Evolutionary conservation across 2,113 vertebrate genomes (phyloP), one percentile per base, ranked within the genome.

Genomic region (Cyprinodon variegatus): DNA sequence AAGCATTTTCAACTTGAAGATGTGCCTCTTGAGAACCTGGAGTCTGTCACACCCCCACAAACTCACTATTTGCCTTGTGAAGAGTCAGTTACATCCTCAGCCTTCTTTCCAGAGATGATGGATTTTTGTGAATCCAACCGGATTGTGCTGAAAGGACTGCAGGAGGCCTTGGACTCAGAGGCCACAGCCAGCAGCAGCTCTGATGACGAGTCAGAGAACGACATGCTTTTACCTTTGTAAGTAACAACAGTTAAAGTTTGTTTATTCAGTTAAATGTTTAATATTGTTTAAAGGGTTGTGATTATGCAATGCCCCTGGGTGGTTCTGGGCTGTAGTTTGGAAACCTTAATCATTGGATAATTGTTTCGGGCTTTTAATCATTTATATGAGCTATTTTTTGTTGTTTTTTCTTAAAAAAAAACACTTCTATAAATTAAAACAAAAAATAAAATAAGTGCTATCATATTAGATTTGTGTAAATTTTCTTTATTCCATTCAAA

Each of bases 111-210:
- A 67, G 95, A 96, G 84, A 84, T 97, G 70, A 79, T 85, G 70
- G 93, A 91, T 62, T 96, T 97, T 89, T 93, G 89, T 53, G 85
- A 82, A 70, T 93, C 86, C 79, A 62, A 94, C 61, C 91, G 91
- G 84, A 91, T 89, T n/a, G 81, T 96, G 72, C 90, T 98, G 75
- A 93, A 92, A 65, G 91, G 91, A 0, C 91, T 96, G 74, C 93
- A 96, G 93, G 92, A 94, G 77, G 93, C 91, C 68, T 84, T 98
- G 93, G 97, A 98, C 91, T 98, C 97, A 0, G 97, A 99, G 69
- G 96, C 94, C 76, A 98, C 97, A 0, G 96, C 93, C 65, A 96
- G 96, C 95, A 97, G 96, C 95, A 97, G 97, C 92, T 98, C 97
- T 74, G 97, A 97, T 69, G 96, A 98, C 9, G 97, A 97, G 64